Percentiles rank a stretch among this genome's conserved stretches.
Evolutionary conservation across 2,113 vertebrate species (phyloP).

Genomic region (Catharus fuscescens): DNA sequence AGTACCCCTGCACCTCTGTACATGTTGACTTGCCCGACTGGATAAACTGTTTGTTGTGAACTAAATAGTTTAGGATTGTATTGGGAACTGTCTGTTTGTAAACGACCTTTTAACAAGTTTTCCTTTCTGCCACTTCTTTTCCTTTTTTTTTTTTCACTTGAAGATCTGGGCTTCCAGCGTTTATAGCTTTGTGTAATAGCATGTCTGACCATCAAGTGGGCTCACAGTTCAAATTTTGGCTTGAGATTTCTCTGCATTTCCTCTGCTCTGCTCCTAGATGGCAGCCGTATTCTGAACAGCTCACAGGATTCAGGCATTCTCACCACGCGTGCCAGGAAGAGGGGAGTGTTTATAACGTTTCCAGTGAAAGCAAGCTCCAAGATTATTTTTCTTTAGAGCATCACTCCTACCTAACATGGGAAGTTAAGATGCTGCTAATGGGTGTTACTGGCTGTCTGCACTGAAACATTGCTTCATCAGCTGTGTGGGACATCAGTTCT

Average conservation of each 20-base stretch:
- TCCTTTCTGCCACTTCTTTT: neutral
- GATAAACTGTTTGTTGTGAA: neutral
- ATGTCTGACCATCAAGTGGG: neutral
- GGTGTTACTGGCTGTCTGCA: neutral
- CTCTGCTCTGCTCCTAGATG: constrained; percentile 23
- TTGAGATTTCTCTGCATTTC: neutral
- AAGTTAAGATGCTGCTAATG: neutral
- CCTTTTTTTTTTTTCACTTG: neutral
- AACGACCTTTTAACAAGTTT: neutral
- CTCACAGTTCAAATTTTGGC: neutral
- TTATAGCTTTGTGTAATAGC: neutral
- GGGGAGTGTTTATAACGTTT: neutral
- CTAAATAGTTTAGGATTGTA: neutral
- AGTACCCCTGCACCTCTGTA: neutral
- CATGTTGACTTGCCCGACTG: neutral
- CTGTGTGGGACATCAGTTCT: neutral
- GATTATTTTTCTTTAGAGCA: neutral
- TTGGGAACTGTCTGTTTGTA: neutral
- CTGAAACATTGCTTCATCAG: neutral
- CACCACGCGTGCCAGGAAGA: neutral
- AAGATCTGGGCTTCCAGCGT: neutral
- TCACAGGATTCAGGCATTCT: neutral
- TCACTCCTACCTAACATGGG: neutral
- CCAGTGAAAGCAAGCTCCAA: neutral
- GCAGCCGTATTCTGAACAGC: neutral